Base-by-base conservation (phyloP, 2,888 invertebrate genomes). In the Brassicogethes aeneus region DNA sequence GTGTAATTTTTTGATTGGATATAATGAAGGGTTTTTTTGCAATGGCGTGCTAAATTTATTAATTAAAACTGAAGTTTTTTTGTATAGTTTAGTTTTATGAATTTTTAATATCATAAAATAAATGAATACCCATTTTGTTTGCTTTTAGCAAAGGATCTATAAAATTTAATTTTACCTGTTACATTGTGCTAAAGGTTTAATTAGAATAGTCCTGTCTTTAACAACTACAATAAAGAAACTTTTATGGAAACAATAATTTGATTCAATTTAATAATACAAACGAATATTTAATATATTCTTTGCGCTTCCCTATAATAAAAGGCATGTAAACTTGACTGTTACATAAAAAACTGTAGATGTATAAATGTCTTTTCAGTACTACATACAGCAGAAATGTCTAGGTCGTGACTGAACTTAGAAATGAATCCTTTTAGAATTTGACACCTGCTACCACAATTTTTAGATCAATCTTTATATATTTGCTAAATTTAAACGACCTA, bases 301-400 rank as follows among this genome's bases (percentile, higher is more conserved):
- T 43, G 35, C 40, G 39, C 37, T 33, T 16, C 16, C 36, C 38
- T 34, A 40, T 43, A 37, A 45, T 40, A 40, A 40, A 42, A 34
- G 30, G 37, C 39, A 37, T 43, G 40, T 37, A 42, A 32, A 32
- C 32, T 37, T 34, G 34, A 32, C 32, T 34, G 40, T 31, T 37
- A 37, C 10, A 34, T 37, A 40, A 44, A 43, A 45, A 42, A 40
- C 35, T 37, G 37, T 39, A 41, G 30, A 45, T 45, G 35, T 45
- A 42, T 45, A 45, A 43, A 45, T 37, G 43, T 41, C 41, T 41
- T 45, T 43, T 23, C 54, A 52, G 52, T 56, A 57, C 53, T 58
- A 56, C 59, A 58, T 59, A 59, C 56, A 54, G 50, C 52, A 56
- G 55, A 53, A 60, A 60, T 59, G 58, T 53, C 55, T 47, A 50